A percentile compares a stretch with the other conserved stretches of the same genome.
phyloP scores from a whole-genome alignment of 2,797 vertebrate genomes.

The Notolepis coatsorum region DNA sequence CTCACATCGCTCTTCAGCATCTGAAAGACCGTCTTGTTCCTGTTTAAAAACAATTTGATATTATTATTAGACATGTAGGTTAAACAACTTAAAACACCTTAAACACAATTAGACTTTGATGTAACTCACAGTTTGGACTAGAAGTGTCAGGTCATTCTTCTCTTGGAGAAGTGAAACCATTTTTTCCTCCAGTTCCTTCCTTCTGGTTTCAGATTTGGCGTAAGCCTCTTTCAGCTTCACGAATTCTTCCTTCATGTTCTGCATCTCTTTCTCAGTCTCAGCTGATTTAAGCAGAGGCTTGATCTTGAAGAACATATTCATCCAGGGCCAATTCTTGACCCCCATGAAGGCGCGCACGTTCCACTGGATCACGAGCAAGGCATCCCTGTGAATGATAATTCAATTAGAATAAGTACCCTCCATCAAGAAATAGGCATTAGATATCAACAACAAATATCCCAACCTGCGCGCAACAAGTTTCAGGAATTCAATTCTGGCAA shows the following conservation, averaged over 20 bases:
- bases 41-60: constrained; percentile 44
- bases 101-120: too few relatives aligned
- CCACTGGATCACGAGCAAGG: constrained; percentile 82
- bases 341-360: constrained; percentile 84
- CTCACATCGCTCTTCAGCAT: constrained; percentile 90
- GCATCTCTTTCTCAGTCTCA: constrained; percentile 80
- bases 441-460: too few relatives aligned
- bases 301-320: constrained; percentile 84
- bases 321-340: constrained; percentile 87
- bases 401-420: background rate
- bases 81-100: too few relatives aligned
- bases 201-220: constrained; percentile 81
- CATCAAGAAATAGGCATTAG: background rate
- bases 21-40: constrained; percentile 86
- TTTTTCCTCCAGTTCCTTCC: constrained; percentile 84
- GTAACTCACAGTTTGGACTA: constrained; percentile 75
- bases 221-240: constrained; percentile 85
- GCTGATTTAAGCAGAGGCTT: constrained; percentile 81
- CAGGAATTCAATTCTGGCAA: constrained; percentile 86
- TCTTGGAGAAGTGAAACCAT: constrained; percentile 83
- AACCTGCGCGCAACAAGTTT: constrained; percentile 87
- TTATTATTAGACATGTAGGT: background rate
- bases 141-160: constrained; percentile 85
- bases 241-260: constrained; percentile 92
- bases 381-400: constrained; percentile 39